Base-by-base conservation (phyloP, 2,888 invertebrate species). In the Furcula furcula region DNA sequence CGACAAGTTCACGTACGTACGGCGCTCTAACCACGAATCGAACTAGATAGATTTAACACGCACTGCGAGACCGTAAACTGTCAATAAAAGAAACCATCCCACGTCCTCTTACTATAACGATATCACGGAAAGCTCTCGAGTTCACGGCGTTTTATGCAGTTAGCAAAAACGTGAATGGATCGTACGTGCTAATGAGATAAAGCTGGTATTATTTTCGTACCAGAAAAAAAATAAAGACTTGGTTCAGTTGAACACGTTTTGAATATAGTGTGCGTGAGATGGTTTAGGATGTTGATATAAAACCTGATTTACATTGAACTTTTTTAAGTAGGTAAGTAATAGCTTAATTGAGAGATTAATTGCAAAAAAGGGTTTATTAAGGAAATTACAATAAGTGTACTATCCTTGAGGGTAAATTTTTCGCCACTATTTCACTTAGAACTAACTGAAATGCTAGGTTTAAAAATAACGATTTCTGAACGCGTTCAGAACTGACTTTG, bases 111-210 rank as follows among this genome's bases (percentile, higher is more conserved):
- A 39, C 35, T 44, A 44, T 48, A 55, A 50, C 46, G 43, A 58
- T 60, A 68, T 58, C 56, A 54, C 55, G 49, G 43, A 65, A 67
- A 52, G 68, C 63, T 68, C 68, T 66, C 46, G 49, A 56, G 46
- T 56, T 37, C 38, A 37, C 46, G n/a, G 35, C 47, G 52, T 44
- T 49, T 53, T 13, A 13, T 26, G 2, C 20, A 14, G 23, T 9
- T 9, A 4, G 14, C 2, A 1, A 3, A 14, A 26, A 26, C 9
- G 26, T 26, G 25, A 2, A 3, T 23, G 10, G 10, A 16, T n/a
- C n/a, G 16, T 16, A 21, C 21, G 21, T 21, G 21, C 2, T 10
- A 21, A 21, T 21, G 21, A 10, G 21, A 16, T 16, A 16, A 16
- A 16, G 6, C 3, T 3, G 4, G 6, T 6, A 16, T 16, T 16